These are phyloP conservation scores for Apogon talboti DNA, from an alignment of 2,797 vertebrate species.

Conservation along the genomic window DNA sequence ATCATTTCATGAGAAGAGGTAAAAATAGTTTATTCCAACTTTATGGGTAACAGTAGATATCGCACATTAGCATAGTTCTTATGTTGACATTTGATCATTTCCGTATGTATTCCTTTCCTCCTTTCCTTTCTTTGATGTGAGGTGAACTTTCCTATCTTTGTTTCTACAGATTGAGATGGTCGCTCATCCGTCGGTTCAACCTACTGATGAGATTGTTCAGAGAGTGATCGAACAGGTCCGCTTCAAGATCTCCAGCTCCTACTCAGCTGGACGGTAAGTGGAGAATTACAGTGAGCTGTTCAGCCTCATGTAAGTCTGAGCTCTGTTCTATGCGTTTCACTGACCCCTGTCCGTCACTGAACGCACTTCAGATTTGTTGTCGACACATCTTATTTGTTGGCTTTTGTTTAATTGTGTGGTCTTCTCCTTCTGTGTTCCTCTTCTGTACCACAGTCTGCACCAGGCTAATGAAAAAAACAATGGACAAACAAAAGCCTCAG, in stretches of 20 bases:
- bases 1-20: too few species aligned
- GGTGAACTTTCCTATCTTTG: neutral
- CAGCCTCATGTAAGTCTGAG: neutral
- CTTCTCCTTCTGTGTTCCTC: neutral
- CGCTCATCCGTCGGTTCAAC: slow-evolving; percentile 92
- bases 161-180: slow-evolving; percentile 89
- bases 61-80: neutral
- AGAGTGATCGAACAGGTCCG: slow-evolving; percentile 94
- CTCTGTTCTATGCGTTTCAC: neutral
- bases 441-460: slow-evolving; percentile 39
- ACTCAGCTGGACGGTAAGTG: slow-evolving; percentile 85
- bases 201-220: slow-evolving; percentile 87
- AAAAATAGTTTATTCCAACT: too few species aligned
- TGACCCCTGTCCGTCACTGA: too few species aligned
- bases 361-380: too few species aligned
- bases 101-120: neutral
- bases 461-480: slow-evolving; percentile 37
- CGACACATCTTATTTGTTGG: neutral
- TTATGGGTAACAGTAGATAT: too few species aligned
- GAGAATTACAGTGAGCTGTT: neutral
- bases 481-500: slow-evolving; percentile 13
- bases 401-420: neutral
- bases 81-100: neutral
- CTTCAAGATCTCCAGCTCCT: slow-evolving; percentile 94
- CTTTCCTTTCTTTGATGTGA: neutral